A percentile compares a stretch with the other conserved stretches of the same genome.
phyloP scores from a whole-genome alignment of 1,140 invertebrate species.

The Neodiprion virginianus region DNA sequence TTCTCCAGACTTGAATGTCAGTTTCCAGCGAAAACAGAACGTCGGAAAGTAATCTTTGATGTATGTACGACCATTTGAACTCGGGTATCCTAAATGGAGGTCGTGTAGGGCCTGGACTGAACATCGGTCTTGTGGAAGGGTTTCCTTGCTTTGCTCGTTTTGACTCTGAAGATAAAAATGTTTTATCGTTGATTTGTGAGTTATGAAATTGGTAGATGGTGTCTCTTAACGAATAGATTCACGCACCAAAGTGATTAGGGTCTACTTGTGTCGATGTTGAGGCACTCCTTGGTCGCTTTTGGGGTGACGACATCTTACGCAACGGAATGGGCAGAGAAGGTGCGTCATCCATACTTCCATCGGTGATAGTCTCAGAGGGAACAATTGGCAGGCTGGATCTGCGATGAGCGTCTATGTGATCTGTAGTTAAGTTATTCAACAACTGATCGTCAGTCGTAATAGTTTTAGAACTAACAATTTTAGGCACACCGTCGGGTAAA shows the following conservation, averaged over 20 bases:
- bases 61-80: constrained; percentile 99
- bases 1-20: constrained; percentile 93
- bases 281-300: constrained; percentile 75
- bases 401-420: constrained; percentile 56
- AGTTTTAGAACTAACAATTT: constrained; percentile 58
- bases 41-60: constrained; percentile 95
- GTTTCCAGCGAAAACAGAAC: constrained; percentile 96
- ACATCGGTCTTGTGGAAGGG: constrained; percentile 79
- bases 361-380: constrained; percentile 60
- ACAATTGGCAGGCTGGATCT: constrained; percentile 71
- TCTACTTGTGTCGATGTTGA: constrained; percentile 82
- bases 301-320: constrained; percentile 60
- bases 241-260: constrained; percentile 80
- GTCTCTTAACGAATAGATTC: constrained; percentile 13
- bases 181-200: constrained; percentile 4
- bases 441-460: constrained; percentile 48
- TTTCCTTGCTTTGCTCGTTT: constrained; percentile 67
- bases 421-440: constrained; percentile 41
- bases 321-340: constrained; percentile 51
- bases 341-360: constrained; percentile 45
- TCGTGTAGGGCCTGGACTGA: constrained; percentile 92
- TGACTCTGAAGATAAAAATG: constrained; percentile 46
- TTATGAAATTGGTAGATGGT: neutral
- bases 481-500: constrained; percentile 58
- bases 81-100: constrained; percentile 99